These are phyloP conservation scores for Netta rufina DNA, from an alignment of 2,797 vertebrate genomes.

Conservation along the genomic window DNA sequence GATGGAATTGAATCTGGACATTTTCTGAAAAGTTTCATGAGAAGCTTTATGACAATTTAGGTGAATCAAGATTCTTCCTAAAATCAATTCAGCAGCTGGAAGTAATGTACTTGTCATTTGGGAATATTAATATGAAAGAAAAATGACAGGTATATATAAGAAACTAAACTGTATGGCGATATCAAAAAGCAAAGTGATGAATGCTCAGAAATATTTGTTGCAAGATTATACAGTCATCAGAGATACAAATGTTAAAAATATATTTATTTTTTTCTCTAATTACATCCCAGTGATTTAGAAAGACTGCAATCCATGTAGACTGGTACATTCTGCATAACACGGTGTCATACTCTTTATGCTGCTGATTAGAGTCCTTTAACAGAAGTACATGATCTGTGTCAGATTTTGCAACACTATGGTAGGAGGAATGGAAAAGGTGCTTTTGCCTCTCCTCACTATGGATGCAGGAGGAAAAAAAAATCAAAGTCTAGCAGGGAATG, in stretches of 20 bases:
- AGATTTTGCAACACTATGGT: not conserved
- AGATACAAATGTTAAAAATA: not conserved
- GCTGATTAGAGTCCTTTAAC: not conserved
- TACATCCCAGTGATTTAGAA: not conserved
- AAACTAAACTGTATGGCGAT: conserved; percentile 52
- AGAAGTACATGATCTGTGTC: not conserved
- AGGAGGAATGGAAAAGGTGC: not conserved
- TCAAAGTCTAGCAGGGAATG: not conserved
- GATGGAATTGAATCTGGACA: not conserved
- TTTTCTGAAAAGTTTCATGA: conserved; percentile 7
- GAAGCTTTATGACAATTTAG: not conserved
- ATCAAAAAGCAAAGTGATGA: conserved; percentile 25
- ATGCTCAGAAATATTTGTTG: conserved; percentile 25
- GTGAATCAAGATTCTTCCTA: conserved; percentile 46
- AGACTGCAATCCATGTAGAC: not conserved
- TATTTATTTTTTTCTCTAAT: not conserved
- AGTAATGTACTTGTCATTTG: conserved; percentile 48
- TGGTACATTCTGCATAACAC: not conserved
- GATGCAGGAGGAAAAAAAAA: not conserved
- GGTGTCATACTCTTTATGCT: not conserved
- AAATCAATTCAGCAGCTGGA: conserved; percentile 59
- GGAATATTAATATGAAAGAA: conserved; percentile 67
- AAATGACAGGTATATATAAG: conserved; percentile 50
- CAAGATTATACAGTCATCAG: not conserved
- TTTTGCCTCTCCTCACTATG: not conserved